Evolutionary conservation across 2,888 invertebrate species (phyloP).

Genomic region (Malthinus flaveolus): DNA sequence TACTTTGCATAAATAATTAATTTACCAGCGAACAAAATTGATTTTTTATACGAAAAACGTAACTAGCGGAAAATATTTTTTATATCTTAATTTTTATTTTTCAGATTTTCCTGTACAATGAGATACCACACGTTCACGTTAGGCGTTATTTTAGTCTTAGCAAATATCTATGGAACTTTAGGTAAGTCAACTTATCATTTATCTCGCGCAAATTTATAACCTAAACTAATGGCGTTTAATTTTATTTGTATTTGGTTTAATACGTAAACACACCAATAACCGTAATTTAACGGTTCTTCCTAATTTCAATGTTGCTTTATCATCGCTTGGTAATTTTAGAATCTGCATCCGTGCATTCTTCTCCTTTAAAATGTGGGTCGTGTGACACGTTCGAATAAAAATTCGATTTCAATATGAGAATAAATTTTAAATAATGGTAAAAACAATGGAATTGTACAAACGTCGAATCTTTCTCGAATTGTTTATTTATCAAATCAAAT

Average conservation of each 20-base stretch:
- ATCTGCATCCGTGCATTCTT: not conserved
- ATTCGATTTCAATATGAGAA: not conserved
- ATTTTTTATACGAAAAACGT: too few species aligned
- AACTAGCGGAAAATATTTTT: too few species aligned
- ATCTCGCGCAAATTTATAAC: too few species aligned
- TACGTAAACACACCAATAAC: not conserved
- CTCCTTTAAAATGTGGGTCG: not conserved
- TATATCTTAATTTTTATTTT: constrained; percentile 9
- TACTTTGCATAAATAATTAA: too few species aligned
- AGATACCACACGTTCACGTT: constrained; percentile 37
- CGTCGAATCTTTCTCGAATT: too few species aligned
- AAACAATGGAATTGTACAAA: too few species aligned
- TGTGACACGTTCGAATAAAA: not conserved
- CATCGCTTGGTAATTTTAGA: constrained; percentile 3
- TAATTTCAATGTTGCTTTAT: constrained; percentile 10
- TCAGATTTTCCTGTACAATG: constrained; percentile 39
- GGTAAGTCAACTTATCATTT: constrained; percentile 39
- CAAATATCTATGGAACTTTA: constrained; percentile 43
- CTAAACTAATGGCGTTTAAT: not conserved
- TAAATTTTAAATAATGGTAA: not conserved
- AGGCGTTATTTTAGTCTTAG: constrained; percentile 45
- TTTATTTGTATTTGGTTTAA: not conserved
- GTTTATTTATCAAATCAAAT: too few species aligned
- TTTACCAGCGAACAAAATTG: too few species aligned
- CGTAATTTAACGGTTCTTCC: constrained; percentile 16